These are phyloP conservation scores for Pogonomyrmex californicus DNA, from an alignment of 1,140 invertebrate species.

Conservation along the genomic window DNA sequence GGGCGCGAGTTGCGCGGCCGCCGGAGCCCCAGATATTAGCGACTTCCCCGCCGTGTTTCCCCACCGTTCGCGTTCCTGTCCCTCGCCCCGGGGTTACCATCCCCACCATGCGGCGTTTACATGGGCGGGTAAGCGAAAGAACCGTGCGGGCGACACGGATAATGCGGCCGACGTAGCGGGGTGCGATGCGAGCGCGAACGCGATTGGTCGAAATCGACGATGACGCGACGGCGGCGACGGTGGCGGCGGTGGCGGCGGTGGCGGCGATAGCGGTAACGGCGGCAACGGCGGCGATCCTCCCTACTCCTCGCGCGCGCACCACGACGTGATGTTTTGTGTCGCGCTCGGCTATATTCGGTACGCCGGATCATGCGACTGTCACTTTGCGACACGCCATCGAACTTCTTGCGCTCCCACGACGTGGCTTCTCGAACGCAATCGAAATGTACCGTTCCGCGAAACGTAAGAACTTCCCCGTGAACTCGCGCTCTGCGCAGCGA, in stretches of 20 bases:
- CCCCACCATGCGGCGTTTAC: conserved; percentile 44
- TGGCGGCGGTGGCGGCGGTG: conserved; percentile 16
- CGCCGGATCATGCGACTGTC: conserved; percentile 77
- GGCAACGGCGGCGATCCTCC: conserved; percentile 31
- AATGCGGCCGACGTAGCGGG: conserved; percentile 46
- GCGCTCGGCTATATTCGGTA: conserved; percentile 78
- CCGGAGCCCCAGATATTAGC: conserved; percentile 85
- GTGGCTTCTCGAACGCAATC: conserved; percentile 44
- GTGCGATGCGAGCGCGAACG: conserved; percentile 35
- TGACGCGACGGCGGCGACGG: not conserved
- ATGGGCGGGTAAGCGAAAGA: conserved; percentile 68
- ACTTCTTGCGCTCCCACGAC: conserved; percentile 70
- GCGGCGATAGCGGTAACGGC: conserved; percentile 15
- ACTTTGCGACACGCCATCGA: conserved; percentile 73
- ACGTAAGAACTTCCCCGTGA: not conserved
- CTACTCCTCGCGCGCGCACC: not conserved
- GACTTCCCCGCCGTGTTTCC: conserved; percentile 63
- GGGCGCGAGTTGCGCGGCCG: conserved; percentile 83
- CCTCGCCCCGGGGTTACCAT: conserved; percentile 1
- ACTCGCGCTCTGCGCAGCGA: not conserved
- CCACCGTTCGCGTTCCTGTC: conserved; percentile 11
- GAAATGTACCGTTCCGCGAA: not conserved
- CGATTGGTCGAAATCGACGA: conserved; percentile 60
- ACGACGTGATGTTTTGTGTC: conserved; percentile 72
- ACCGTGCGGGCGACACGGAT: conserved; percentile 50